Conservation (phyloP, 1,140 invertebrate genomes). For the Cherax destructor region DNA sequence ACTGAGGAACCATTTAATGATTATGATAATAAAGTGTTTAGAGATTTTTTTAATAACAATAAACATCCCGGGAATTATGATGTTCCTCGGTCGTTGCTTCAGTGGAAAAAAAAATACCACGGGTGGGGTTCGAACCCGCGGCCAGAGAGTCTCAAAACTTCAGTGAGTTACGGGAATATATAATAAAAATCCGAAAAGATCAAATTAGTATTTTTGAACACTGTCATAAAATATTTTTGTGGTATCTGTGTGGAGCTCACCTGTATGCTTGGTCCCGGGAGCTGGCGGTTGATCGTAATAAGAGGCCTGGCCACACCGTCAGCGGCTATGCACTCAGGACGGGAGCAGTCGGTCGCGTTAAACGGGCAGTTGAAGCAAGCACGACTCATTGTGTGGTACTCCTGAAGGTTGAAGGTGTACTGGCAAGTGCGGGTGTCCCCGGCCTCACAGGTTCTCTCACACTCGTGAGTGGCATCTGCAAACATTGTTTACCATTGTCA, state of each 20-base stretch:
- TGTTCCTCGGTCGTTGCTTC: no score
- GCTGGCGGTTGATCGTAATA: constrained; percentile 87
- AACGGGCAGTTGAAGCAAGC: constrained; percentile 90
- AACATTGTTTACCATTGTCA: background rate
- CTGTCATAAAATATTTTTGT: no score
- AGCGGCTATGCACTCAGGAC: constrained; percentile 86
- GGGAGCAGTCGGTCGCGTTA: constrained; percentile 84
- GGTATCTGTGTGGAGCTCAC: constrained; percentile 75
- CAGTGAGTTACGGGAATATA: no score
- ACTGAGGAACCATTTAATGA: no score
- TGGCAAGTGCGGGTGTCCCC: constrained; percentile 39
- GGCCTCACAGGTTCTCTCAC: constrained; percentile 5
- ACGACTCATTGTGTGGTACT: constrained; percentile 51
- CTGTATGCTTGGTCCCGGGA: constrained; percentile 90
- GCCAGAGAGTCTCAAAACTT: no score
- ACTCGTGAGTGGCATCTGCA: constrained; percentile 5
- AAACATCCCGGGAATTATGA: no score
- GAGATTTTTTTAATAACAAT: no score
- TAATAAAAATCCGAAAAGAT: no score
- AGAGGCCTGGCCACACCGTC: constrained; percentile 86
- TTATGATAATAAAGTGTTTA: no score
- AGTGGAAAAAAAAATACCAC: no score
- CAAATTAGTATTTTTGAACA: no score
- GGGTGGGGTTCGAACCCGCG: no score
- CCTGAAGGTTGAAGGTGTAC: constrained; percentile 42